phyloP scores from a whole-genome alignment of 2,113 vertebrate genomes.

The Thalassarche chlororhynchos region DNA sequence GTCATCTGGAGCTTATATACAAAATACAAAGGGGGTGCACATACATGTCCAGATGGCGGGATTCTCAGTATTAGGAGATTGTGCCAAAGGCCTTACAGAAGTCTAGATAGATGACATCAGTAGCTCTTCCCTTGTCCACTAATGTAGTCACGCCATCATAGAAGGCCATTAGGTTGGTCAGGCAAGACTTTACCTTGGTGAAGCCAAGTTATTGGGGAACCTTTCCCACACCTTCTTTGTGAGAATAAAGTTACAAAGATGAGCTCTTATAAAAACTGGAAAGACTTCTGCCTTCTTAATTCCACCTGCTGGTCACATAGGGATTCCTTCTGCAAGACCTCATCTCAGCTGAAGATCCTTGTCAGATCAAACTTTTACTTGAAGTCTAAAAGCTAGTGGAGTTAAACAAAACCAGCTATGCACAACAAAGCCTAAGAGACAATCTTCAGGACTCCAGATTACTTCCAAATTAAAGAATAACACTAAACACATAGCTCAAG shows the following conservation, averaged over 20 bases:
- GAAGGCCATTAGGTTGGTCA: not conserved
- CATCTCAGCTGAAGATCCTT: not conserved
- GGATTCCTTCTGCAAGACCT: not conserved
- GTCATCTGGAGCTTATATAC: too few species aligned
- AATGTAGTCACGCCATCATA: not conserved
- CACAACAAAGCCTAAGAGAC: not conserved
- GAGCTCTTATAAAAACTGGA: not conserved
- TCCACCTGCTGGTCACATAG: not conserved
- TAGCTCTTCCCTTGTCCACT: not conserved
- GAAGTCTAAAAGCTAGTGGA: not conserved
- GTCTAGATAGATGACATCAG: not conserved
- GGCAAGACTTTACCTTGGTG: not conserved
- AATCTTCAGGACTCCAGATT: not conserved
- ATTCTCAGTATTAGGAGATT: not conserved
- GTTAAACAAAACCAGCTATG: not conserved
- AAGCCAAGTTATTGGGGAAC: not conserved
- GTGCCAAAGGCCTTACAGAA: not conserved
- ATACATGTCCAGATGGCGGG: not conserved
- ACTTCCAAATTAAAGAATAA: not conserved
- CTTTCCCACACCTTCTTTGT: not conserved
- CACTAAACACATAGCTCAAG: not conserved
- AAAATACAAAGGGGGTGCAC: not conserved
- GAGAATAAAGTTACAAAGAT: not conserved
- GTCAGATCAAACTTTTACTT: not conserved
- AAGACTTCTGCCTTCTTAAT: not conserved